These are phyloP conservation scores for Falco peregrinus DNA, from an alignment of 2,797 vertebrate genomes.

Conservation along the genomic window DNA sequence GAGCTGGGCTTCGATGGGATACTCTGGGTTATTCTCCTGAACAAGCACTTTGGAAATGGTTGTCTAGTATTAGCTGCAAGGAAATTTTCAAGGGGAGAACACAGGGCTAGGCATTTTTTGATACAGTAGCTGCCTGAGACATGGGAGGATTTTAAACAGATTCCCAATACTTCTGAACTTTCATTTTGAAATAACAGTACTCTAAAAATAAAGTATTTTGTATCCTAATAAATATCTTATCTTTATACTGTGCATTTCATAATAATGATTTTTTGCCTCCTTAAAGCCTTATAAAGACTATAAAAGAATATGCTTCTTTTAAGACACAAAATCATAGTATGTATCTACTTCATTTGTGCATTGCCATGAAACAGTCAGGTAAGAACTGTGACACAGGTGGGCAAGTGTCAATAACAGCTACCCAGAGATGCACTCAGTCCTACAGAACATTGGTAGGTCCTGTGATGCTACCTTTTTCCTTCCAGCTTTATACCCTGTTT, in stretches of 20 bases:
- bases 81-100: not conserved
- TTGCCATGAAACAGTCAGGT: not conserved
- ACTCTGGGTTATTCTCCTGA: not conserved
- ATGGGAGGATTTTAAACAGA: not conserved
- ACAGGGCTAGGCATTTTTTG: not conserved
- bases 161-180: not conserved
- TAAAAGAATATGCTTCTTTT: not conserved
- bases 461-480: not conserved
- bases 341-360: not conserved
- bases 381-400: not conserved
- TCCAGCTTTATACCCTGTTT: not conserved
- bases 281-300: not conserved
- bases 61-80: not conserved
- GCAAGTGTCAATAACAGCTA: not conserved
- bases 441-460: not conserved
- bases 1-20: not conserved
- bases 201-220: not conserved
- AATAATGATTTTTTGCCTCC: not conserved
- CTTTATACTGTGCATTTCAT: not conserved
- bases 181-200: not conserved
- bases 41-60: not conserved
- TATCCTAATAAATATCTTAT: not conserved
- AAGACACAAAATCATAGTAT: not conserved
- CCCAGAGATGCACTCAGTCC: accelerated
- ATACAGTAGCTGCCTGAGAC: not conserved